phyloP scores from a whole-genome alignment of 2,888 invertebrate species.

The Agrypnus murinus region DNA sequence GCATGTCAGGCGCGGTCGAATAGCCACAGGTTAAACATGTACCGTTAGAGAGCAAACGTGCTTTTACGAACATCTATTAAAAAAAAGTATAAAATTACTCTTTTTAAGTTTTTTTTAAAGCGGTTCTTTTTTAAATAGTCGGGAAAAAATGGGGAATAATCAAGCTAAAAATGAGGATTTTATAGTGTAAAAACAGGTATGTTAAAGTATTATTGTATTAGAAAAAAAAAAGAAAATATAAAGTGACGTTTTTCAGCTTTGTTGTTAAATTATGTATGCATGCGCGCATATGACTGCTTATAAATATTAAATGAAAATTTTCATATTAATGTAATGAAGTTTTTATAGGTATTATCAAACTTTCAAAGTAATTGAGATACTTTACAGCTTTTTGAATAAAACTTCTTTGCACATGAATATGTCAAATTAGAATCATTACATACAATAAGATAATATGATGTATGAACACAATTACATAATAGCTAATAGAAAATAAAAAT shows the following conservation, averaged over 20 bases:
- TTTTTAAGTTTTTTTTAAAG: too few species aligned
- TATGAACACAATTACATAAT: too few species aligned
- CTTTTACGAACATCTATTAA: not conserved
- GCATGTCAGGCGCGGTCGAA: conserved; percentile 49
- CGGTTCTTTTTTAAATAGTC: too few species aligned
- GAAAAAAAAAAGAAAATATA: not conserved
- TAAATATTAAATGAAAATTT: conserved; percentile 8
- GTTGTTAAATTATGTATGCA: conserved; percentile 19
- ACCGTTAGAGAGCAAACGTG: not conserved
- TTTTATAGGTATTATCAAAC: too few species aligned
- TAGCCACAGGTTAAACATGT: conserved; percentile 48
- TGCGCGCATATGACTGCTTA: conserved; percentile 4
- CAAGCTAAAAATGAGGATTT: not conserved
- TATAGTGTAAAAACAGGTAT: conserved; percentile 6
- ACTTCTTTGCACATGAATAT: too few species aligned
- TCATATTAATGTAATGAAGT: conserved; percentile 11
- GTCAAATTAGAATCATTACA: too few species aligned
- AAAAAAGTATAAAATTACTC: not conserved
- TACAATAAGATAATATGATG: too few species aligned
- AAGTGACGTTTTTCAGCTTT: not conserved
- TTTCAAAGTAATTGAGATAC: too few species aligned
- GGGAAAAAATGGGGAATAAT: not conserved
- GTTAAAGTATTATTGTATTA: not conserved
- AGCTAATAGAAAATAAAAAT: too few species aligned
- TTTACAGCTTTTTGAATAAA: too few species aligned